phyloP scores from a whole-genome alignment of 2,797 vertebrate genomes.

The Tarsius wallacei region DNA sequence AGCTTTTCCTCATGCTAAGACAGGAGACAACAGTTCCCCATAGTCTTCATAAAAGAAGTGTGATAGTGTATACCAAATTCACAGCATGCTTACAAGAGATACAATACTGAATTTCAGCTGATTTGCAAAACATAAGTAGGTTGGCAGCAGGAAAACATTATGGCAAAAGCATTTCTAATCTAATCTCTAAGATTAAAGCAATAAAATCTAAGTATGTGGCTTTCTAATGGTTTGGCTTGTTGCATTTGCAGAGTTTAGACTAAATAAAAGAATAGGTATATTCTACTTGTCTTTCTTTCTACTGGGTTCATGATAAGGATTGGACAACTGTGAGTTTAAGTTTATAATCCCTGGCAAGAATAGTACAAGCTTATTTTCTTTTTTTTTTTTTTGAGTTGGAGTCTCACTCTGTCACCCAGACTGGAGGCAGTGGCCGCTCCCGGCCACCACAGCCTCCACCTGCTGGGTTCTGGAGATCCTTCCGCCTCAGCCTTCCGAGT shows the following conservation, averaged over 20 bases:
- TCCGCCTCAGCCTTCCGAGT: too few relatives aligned
- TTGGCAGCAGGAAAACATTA: background rate
- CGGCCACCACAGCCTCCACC: too few relatives aligned
- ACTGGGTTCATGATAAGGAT: background rate
- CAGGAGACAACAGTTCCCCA: too few relatives aligned
- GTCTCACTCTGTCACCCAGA: too few relatives aligned
- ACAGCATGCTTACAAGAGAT: background rate
- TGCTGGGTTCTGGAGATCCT: too few relatives aligned
- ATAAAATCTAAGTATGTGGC: background rate
- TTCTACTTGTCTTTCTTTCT: background rate
- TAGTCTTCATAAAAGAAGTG: background rate
- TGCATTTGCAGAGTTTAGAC: background rate
- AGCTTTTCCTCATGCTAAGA: background rate
- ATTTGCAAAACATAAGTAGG: background rate
- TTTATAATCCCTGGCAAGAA: background rate
- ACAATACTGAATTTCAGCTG: background rate
- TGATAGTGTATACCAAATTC: background rate
- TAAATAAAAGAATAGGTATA: background rate
- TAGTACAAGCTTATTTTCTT: background rate
- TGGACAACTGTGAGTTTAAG: background rate
- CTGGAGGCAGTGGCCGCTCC: too few relatives aligned
- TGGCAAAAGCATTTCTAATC: background rate
- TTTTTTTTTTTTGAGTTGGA: too few relatives aligned
- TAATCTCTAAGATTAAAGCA: background rate
- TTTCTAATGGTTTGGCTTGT: background rate